phyloP scores from a whole-genome alignment of 2,888 invertebrate genomes.

The Drosophila borealis region DNA sequence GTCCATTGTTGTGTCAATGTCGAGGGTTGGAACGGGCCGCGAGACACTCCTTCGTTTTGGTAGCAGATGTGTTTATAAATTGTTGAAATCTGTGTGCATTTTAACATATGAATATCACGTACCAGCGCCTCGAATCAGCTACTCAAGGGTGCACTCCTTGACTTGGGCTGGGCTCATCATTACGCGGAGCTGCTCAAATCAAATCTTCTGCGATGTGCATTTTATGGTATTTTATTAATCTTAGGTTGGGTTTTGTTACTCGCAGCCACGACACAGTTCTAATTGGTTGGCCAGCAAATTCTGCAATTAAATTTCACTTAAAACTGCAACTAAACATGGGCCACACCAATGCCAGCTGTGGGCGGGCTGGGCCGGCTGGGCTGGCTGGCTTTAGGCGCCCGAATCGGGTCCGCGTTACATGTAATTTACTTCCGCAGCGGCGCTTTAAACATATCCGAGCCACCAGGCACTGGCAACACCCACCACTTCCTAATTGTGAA shows the following conservation, averaged over 20 bases:
- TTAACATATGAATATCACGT: conserved; percentile 73
- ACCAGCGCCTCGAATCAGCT: conserved; percentile 12
- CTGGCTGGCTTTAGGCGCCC: conserved; percentile 4
- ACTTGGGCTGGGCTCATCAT: conserved; percentile 36
- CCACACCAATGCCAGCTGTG: not conserved
- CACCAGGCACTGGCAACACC: conserved; percentile 67
- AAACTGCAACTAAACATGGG: conserved; percentile 65
- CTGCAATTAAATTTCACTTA: conserved; percentile 77
- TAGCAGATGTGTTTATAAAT: conserved; percentile 77
- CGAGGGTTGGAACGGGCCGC: conserved; percentile 62
- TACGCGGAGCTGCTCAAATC: conserved; percentile 28
- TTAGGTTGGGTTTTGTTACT: conserved; percentile 26
- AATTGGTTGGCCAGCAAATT: conserved; percentile 66
- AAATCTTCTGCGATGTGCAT: conserved; percentile 36
- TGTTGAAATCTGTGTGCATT: conserved; percentile 79
- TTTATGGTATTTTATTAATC: conserved; percentile 21
- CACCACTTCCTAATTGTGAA: conserved; percentile 80
- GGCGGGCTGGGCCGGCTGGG: not conserved
- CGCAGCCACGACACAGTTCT: conserved; percentile 26
- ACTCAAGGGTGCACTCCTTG: not conserved
- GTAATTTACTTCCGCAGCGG: conserved; percentile 76
- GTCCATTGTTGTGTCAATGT: conserved; percentile 42
- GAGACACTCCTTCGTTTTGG: conserved; percentile 73
- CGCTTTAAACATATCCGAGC: conserved; percentile 73
- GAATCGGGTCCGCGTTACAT: conserved; percentile 42